These are phyloP conservation scores for Agrochola lota DNA, from an alignment of 2,888 invertebrate species.

Conservation along the genomic window DNA sequence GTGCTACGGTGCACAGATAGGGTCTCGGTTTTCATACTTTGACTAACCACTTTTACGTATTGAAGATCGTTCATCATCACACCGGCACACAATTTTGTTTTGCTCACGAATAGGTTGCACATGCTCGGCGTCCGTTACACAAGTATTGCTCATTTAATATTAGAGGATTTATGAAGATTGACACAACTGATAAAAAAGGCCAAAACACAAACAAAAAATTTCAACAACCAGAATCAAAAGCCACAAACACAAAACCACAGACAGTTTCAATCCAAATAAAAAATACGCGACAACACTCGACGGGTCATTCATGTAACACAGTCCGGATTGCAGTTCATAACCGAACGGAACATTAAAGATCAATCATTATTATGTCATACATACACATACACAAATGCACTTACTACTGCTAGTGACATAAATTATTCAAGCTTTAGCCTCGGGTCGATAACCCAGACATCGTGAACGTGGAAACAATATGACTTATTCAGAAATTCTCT, in stretches of 20 bases:
- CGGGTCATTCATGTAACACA: constrained; percentile 40
- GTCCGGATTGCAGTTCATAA: constrained; percentile 33
- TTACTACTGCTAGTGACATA: constrained; percentile 73
- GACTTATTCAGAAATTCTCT: constrained; percentile 68
- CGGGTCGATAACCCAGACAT: constrained; percentile 81
- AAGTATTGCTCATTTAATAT: too few species aligned
- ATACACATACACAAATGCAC: constrained; percentile 65
- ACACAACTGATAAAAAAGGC: constrained; percentile 10
- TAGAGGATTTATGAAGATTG: neutral
- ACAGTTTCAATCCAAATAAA: constrained; percentile 38
- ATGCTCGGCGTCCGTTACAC: too few species aligned
- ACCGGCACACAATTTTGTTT: too few species aligned
- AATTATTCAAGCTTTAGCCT: constrained; percentile 79
- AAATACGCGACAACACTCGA: constrained; percentile 18
- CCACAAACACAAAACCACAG: constrained; percentile 27
- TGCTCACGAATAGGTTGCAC: too few species aligned
- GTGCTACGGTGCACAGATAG: too few species aligned
- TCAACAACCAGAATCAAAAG: neutral
- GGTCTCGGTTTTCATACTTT: too few species aligned
- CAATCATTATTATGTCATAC: constrained; percentile 42
- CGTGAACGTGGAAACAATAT: constrained; percentile 76
- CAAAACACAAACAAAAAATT: neutral
- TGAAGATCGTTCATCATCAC: too few species aligned
- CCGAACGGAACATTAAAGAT: constrained; percentile 45
- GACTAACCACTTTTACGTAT: too few species aligned